Conservation (phyloP, 2,888 invertebrate genomes). For the Himalopsyche tibetana region DNA sequence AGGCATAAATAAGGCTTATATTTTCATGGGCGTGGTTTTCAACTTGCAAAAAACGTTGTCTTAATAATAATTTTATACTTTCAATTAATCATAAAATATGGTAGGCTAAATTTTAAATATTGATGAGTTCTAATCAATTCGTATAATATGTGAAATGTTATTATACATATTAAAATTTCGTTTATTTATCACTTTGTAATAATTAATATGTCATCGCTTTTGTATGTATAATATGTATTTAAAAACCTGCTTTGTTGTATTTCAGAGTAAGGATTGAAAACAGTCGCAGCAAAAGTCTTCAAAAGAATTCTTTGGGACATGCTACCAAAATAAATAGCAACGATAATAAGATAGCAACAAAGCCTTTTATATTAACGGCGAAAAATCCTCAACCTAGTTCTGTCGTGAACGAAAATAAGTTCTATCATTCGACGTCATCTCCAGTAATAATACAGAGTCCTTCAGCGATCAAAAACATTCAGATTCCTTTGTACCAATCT, state of each 20-base stretch:
- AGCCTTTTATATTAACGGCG: background rate
- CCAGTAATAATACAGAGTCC: background rate
- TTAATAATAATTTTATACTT: too few relatives aligned
- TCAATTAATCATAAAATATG: too few relatives aligned
- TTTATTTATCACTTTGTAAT: too few relatives aligned
- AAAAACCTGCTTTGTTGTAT: background rate
- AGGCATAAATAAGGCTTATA: too few relatives aligned
- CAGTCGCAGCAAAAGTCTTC: constrained; percentile 51
- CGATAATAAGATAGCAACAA: background rate
- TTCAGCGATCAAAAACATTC: background rate
- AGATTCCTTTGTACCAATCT: background rate
- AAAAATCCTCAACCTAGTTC: background rate
- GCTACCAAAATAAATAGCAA: background rate
- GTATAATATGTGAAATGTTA: too few relatives aligned
- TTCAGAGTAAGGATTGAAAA: constrained; percentile 63
- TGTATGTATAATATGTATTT: too few relatives aligned
- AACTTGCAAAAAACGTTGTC: too few relatives aligned
- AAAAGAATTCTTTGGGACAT: background rate
- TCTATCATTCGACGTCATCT: background rate
- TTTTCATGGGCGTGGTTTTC: too few relatives aligned
- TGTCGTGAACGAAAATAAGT: background rate
- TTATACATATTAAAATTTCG: too few relatives aligned
- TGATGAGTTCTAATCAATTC: too few relatives aligned
- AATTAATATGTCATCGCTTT: too few relatives aligned
- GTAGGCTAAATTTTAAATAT: too few relatives aligned